Evolutionary conservation across 1,140 invertebrate genomes (phyloP).

Genomic region (Dufourea novaeangliae): DNA sequence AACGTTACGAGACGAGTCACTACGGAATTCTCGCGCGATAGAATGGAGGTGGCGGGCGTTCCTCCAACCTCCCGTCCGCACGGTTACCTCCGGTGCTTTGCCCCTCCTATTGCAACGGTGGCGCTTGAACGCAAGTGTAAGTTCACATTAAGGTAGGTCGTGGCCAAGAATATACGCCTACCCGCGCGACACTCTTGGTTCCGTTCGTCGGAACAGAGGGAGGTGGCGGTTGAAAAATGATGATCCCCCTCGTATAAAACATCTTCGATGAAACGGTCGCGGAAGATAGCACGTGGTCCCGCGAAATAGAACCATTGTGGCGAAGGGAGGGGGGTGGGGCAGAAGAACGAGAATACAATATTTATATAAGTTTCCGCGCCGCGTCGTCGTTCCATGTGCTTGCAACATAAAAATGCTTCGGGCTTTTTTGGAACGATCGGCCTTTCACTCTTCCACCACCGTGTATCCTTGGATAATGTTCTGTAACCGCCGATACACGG

Average conservation of each 20-base stretch:
- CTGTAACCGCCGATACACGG: neutral
- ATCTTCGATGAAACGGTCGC: neutral
- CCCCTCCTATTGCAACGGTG: constrained; percentile 39
- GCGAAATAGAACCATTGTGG: neutral
- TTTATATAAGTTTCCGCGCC: too few relatives aligned
- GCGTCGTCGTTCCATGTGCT: neutral
- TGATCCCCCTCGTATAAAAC: neutral
- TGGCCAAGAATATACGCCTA: constrained; percentile 52
- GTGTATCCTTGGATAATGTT: neutral
- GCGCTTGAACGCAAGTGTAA: constrained; percentile 60
- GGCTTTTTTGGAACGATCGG: neutral
- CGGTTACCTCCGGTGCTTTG: constrained; percentile 41
- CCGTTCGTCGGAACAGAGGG: neutral
- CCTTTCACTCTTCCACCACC: constrained; percentile 1
- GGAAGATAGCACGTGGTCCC: too few relatives aligned
- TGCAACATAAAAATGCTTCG: neutral
- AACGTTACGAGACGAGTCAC: constrained; percentile 11
- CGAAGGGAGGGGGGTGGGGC: too few relatives aligned
- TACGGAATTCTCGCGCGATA: constrained; percentile 39
- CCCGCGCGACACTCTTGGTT: constrained; percentile 28
- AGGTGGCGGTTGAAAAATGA: constrained; percentile 7
- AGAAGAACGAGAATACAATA: neutral
- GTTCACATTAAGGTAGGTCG: constrained; percentile 51
- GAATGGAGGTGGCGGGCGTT: constrained; percentile 40
- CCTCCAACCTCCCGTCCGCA: constrained; percentile 14